These are phyloP conservation scores for Heliconius nattereri DNA, from an alignment of 1,140 invertebrate species.

Conservation along the genomic window DNA sequence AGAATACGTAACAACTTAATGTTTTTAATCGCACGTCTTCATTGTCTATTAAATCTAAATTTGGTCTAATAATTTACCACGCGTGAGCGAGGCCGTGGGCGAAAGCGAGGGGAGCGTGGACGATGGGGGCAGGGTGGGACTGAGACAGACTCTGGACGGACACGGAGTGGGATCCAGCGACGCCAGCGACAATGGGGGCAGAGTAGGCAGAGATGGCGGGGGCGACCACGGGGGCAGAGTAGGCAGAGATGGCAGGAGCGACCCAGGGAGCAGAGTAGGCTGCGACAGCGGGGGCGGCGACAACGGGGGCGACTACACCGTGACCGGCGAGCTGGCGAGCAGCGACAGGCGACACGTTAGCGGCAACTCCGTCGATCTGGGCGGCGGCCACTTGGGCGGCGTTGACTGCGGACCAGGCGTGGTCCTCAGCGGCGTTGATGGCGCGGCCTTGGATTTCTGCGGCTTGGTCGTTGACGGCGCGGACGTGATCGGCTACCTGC, in stretches of 20 bases:
- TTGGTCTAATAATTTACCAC: constrained; percentile 15
- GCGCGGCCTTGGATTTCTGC: constrained; percentile 80
- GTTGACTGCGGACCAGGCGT: constrained; percentile 75
- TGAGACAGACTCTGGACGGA: no score
- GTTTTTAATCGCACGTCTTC: constrained; percentile 15
- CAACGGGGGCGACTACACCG: no score
- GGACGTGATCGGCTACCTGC: constrained; percentile 56
- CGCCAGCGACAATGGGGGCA: constrained; percentile 17
- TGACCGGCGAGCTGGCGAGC: no score
- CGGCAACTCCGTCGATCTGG: no score
- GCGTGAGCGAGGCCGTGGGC: constrained; percentile 12
- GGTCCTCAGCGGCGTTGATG: constrained; percentile 77
- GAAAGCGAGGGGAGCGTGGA: background rate
- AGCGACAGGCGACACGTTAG: no score
- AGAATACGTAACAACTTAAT: background rate
- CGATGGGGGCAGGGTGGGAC: no score
- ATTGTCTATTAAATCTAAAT: background rate
- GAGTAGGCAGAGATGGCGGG: no score
- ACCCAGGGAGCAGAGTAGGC: no score
- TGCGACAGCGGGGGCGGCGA: no score
- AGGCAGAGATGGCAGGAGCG: background rate
- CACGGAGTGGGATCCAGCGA: no score
- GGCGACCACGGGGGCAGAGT: background rate
- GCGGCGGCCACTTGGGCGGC: constrained; percentile 79
- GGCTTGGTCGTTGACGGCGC: constrained; percentile 78